Percentiles rank a stretch among this genome's conserved stretches.
phyloP scores from a whole-genome alignment of 2,113 vertebrate species.

The Rana temporaria region DNA sequence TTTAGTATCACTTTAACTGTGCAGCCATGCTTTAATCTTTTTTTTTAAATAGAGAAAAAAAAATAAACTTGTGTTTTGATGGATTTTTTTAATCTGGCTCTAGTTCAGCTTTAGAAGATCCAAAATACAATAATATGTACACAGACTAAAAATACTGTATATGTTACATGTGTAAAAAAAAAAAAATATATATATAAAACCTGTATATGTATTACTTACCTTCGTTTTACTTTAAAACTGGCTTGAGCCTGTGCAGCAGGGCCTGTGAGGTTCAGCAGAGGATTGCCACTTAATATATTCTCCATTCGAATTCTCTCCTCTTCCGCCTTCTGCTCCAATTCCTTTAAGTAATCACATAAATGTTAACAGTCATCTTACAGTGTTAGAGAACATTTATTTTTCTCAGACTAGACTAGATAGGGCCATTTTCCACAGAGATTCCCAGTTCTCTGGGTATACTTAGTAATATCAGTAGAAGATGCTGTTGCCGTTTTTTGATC shows the following conservation, averaged over 20 bases:
- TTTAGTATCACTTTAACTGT: too few relatives aligned
- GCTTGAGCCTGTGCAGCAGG: slow-evolving; percentile 79
- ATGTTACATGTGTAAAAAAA: too few relatives aligned
- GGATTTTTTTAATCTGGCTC: too few relatives aligned
- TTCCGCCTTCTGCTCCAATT: slow-evolving; percentile 95
- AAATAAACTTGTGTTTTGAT: too few relatives aligned
- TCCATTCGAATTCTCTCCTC: slow-evolving; percentile 98
- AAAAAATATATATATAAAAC: too few relatives aligned
- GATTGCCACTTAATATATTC: slow-evolving; percentile 96
- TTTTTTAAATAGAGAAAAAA: too few relatives aligned
- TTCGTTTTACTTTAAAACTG: slow-evolving; percentile 94
- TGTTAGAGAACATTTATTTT: not conserved
- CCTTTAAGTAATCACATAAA: slow-evolving; percentile 69
- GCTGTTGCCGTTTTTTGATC: not conserved
- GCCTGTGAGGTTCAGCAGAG: slow-evolving; percentile 89
- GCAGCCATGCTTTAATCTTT: too few relatives aligned
- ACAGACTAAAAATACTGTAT: not conserved
- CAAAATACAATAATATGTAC: too few relatives aligned
- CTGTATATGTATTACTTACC: slow-evolving; percentile 71
- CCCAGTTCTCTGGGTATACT: not conserved
- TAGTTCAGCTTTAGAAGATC: too few relatives aligned
- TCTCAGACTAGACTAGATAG: not conserved
- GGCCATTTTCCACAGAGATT: not conserved
- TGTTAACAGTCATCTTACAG: not conserved
- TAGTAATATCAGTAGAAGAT: not conserved